A percentile compares a stretch with the other conserved stretches of the same genome.
These are phyloP conservation scores for Capricornis sumatraensis DNA, from an alignment of 2,113 vertebrate genomes.

Conservation along the genomic window DNA sequence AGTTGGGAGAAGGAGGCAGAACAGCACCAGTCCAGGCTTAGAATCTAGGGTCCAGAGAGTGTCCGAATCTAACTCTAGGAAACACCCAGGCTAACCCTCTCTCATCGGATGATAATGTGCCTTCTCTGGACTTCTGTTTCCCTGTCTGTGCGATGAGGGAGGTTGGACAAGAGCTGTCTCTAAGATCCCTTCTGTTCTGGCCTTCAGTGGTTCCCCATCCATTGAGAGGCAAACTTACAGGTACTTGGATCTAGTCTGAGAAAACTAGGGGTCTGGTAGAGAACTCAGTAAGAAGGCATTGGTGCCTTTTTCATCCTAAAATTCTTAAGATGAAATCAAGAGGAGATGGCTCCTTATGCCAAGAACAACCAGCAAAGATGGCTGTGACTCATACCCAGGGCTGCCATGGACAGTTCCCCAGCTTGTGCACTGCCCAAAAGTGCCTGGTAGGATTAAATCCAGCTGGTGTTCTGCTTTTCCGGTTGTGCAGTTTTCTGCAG, in stretches of 20 bases:
- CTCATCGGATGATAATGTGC: accelerated
- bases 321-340: not conserved
- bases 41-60: not conserved
- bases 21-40: not conserved
- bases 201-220: not conserved
- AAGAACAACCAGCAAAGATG: not conserved
- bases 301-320: not conserved
- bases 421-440: not conserved
- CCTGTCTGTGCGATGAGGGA: not conserved
- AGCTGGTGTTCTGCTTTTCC: not conserved
- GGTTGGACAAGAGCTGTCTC: not conserved
- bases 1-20: not conserved
- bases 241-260: not conserved
- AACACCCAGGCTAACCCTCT: not conserved
- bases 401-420: not conserved
- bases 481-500: not conserved
- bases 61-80: not conserved
- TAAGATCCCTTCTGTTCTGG: not conserved
- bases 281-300: not conserved
- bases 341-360: not conserved
- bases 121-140: not conserved
- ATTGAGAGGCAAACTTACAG: not conserved
- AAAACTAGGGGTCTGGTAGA: not conserved
- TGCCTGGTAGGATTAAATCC: not conserved
- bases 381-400: not conserved